Evolutionary conservation across 2,113 vertebrate species (phyloP).

Genomic region (Gallinago media): DNA sequence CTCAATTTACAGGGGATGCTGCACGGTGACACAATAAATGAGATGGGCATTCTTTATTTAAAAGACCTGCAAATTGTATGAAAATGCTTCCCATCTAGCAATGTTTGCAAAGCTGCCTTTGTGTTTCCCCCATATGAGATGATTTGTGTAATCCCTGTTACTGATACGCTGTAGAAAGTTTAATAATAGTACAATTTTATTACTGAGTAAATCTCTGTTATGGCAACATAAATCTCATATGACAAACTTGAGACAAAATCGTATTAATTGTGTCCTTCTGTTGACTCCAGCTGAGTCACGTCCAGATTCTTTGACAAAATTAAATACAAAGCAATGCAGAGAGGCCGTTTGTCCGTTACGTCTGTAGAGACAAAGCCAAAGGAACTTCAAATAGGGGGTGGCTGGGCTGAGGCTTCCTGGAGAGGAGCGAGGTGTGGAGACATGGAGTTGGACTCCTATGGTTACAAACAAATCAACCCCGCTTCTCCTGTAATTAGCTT

Average conservation of each 20-base stretch:
- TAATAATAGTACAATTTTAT: slow-evolving; percentile 37
- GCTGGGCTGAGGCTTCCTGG: background rate
- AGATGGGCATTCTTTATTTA: background rate
- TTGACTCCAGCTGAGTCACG: background rate
- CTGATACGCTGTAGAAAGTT: background rate
- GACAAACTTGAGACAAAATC: slow-evolving; percentile 46
- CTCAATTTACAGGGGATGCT: background rate
- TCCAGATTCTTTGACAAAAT: background rate
- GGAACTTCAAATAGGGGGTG: background rate
- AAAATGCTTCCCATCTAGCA: background rate
- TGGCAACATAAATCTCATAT: slow-evolving; percentile 1
- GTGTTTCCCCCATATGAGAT: background rate
- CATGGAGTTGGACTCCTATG: background rate
- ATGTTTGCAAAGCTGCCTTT: background rate
- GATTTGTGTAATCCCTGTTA: background rate
- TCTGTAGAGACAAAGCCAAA: background rate
- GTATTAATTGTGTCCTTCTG: background rate
- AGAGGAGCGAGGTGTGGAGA: background rate
- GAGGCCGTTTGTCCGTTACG: background rate
- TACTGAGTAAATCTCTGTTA: slow-evolving; percentile 26
- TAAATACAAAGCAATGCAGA: background rate
- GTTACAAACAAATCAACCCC: background rate
- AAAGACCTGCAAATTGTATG: background rate
- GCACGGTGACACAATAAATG: background rate
- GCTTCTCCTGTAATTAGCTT: background rate